Conservation (phyloP, 1,140 invertebrate genomes). For the Drosophila sp. region DNA sequence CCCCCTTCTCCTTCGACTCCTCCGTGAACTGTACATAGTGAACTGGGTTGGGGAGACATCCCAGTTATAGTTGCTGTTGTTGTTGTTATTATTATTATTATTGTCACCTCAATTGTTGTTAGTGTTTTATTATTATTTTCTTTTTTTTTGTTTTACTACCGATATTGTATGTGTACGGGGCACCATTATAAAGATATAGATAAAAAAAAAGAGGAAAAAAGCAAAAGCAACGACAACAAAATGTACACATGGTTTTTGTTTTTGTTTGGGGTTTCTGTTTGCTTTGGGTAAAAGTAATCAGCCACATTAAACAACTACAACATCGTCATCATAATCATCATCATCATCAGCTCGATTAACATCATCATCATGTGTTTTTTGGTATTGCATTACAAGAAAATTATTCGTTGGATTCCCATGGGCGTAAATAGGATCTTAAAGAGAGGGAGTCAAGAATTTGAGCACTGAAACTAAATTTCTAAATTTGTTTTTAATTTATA, state of each 20-base stretch:
- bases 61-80: slow-evolving; percentile 21
- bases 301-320: slow-evolving; percentile 72
- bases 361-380: slow-evolving; percentile 30
- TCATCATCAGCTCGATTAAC: slow-evolving; percentile 2
- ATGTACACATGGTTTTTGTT: slow-evolving; percentile 29
- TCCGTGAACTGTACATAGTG: neutral
- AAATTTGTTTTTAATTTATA: no score
- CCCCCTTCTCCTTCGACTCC: neutral
- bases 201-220: slow-evolving; percentile 51
- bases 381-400: slow-evolving; percentile 76
- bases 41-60: slow-evolving; percentile 8
- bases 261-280: slow-evolving; percentile 55
- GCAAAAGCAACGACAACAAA: slow-evolving; percentile 27
- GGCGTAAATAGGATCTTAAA: slow-evolving; percentile 1
- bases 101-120: slow-evolving; percentile 75
- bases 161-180: slow-evolving; percentile 61
- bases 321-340: slow-evolving; percentile 30
- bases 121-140: neutral
- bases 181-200: slow-evolving; percentile 72
- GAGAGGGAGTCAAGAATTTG: neutral
- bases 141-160: slow-evolving; percentile 63
- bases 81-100: slow-evolving; percentile 50
- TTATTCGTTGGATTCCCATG: slow-evolving; percentile 52
- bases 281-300: slow-evolving; percentile 69
- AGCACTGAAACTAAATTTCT: no score